Percentiles rank a stretch among this genome's conserved stretches.
Conservation (phyloP, 2,888 invertebrate genomes). For the Petrolisthes manimaculis region DNA sequence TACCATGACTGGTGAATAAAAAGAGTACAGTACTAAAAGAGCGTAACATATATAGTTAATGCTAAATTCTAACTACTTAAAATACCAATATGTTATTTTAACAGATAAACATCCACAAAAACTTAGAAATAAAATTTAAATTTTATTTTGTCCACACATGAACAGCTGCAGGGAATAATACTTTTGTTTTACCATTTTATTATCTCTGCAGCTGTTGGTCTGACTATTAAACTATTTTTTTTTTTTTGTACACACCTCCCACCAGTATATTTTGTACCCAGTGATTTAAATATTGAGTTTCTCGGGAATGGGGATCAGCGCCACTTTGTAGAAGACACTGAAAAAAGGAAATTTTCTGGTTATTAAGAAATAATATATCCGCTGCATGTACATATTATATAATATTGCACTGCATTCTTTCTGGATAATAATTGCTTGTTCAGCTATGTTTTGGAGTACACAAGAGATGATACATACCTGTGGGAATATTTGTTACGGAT, state of each 20-base stretch:
- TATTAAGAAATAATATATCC: no score
- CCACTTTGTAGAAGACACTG: constrained; percentile 91
- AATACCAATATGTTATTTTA: no score
- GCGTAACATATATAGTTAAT: constrained; percentile 7
- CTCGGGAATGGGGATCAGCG: constrained; percentile 78
- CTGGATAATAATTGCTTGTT: neutral
- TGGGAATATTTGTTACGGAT: constrained; percentile 94
- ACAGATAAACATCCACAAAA: no score
- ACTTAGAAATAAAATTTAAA: no score
- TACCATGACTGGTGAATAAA: constrained; percentile 1
- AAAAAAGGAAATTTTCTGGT: constrained; percentile 67
- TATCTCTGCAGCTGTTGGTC: neutral
- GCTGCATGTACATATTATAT: no score
- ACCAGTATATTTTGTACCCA: neutral
- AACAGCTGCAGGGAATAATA: no score
- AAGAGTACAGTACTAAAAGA: constrained; percentile 11
- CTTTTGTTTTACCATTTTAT: no score
- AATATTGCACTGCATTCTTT: no score
- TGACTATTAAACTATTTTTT: neutral
- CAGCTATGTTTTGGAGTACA: neutral
- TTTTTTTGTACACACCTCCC: constrained; percentile 35
- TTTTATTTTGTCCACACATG: no score
- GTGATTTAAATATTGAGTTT: constrained; percentile 68
- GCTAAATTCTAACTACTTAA: constrained; percentile 20
- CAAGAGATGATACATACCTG: constrained; percentile 73